A percentile compares a stretch with the other conserved stretches of the same genome.
phyloP scores from a whole-genome alignment of 2,888 invertebrate genomes.

The Celastrina argiolus region DNA sequence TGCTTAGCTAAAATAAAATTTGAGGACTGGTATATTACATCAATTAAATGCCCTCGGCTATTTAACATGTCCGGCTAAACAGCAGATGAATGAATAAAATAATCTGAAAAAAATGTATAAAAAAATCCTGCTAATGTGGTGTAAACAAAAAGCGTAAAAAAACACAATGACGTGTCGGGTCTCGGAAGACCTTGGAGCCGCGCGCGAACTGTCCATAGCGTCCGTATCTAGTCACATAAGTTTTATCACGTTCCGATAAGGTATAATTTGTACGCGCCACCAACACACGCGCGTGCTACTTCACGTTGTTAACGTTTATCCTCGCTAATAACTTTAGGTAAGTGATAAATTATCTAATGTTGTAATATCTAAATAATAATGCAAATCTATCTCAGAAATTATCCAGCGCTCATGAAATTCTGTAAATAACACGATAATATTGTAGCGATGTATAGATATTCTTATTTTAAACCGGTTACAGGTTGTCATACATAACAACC shows the following conservation, averaged over 20 bases:
- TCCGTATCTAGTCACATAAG: neutral
- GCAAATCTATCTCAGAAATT: neutral
- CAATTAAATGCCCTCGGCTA: no score
- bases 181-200: slow-evolving; percentile 7
- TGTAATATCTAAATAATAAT: neutral
- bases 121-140: neutral
- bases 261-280: slow-evolving; percentile 19
- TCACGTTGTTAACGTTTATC: neutral
- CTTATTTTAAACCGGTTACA: neutral
- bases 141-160: neutral
- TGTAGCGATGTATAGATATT: neutral
- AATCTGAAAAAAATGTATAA: neutral
- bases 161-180: slow-evolving; percentile 13
- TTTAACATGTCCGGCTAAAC: no score
- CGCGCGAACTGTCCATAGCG: neutral
- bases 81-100: no score
- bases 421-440: no score
- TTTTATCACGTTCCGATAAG: slow-evolving; percentile 33
- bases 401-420: no score
- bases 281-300: neutral
- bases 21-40: no score
- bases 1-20: no score
- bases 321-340: neutral
- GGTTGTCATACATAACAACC: neutral
- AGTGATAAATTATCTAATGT: neutral